Evolutionary conservation across 2,888 invertebrate species (phyloP).

Genomic region (Archaeoteleia sp.): DNA sequence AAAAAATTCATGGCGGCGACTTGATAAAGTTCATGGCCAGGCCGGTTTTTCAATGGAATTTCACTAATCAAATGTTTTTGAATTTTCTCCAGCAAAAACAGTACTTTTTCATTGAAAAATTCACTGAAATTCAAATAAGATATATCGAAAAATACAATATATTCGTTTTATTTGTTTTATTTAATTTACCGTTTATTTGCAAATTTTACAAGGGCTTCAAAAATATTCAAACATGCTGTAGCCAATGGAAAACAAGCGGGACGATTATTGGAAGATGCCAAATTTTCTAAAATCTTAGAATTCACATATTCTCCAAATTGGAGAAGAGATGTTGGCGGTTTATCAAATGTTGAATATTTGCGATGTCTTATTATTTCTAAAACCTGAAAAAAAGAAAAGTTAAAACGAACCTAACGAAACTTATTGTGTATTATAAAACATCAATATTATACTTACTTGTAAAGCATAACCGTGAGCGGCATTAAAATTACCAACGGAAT

Average conservation of each 20-base stretch:
- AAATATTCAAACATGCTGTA: conserved; percentile 60
- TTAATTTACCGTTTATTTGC: conserved; percentile 43
- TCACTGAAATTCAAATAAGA: conserved; percentile 5
- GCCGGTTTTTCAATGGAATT: conserved; percentile 58
- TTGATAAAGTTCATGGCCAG: conserved; percentile 67
- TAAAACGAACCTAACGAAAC: conserved; percentile 4
- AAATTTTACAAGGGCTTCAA: conserved; percentile 55
- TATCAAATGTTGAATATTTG: conserved; percentile 47
- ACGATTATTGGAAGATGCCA: conserved; percentile 56
- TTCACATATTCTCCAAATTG: conserved; percentile 55
- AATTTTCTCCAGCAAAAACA: conserved; percentile 38
- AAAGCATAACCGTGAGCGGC: conserved; percentile 81
- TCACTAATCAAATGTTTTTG: conserved; percentile 56
- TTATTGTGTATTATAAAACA: conserved; percentile 11
- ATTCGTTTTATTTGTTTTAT: conserved; percentile 22
- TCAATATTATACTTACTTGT: conserved; percentile 76
- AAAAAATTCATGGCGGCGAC: conserved; percentile 41
- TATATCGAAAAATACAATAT: conserved; percentile 33
- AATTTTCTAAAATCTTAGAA: conserved; percentile 59
- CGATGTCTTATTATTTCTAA: conserved; percentile 70
- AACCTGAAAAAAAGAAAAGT: conserved; percentile 64
- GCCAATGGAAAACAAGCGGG: conserved; percentile 65
- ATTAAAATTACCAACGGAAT: too few species aligned
- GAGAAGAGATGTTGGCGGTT: conserved; percentile 44
- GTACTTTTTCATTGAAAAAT: not conserved